These are phyloP conservation scores for Penaeus indicus DNA, from an alignment of 1,140 invertebrate genomes.

Conservation along the genomic window DNA sequence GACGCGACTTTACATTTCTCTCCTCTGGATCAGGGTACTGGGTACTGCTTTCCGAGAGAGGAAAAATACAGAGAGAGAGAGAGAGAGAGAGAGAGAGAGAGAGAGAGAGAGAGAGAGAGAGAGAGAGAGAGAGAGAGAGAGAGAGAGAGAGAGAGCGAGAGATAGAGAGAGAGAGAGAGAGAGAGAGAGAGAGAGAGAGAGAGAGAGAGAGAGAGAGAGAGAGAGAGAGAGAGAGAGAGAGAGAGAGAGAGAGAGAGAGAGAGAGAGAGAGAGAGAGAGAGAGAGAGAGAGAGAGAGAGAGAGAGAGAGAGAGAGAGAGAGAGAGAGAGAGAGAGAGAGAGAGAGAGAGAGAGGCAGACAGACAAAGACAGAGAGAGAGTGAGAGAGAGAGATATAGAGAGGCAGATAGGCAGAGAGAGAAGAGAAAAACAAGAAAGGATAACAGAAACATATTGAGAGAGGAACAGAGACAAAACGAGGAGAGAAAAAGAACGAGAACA, in stretches of 20 bases:
- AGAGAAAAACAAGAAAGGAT: background rate
- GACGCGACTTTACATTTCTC: background rate
- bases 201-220: no score
- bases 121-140: background rate
- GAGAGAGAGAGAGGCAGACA: background rate
- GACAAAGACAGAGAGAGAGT: background rate
- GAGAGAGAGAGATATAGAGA: background rate
- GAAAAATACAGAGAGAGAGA: background rate
- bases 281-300: background rate
- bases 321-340: conserved; percentile 10
- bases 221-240: no score
- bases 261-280: background rate
- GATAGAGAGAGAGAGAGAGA: background rate
- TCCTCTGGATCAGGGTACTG: no score
- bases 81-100: background rate
- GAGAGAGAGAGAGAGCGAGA: background rate
- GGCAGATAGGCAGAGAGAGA: no score
- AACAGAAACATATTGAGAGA: background rate
- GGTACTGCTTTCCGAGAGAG: no score
- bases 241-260: background rate
- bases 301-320: conserved; percentile 4
- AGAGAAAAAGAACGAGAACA: background rate
- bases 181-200: background rate
- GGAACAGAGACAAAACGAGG: background rate
- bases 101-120: background rate